Evolutionary conservation across 2,888 invertebrate genomes (phyloP), one percentile per base, ranked within the genome.

Genomic region (Craniophora ligustri): DNA sequence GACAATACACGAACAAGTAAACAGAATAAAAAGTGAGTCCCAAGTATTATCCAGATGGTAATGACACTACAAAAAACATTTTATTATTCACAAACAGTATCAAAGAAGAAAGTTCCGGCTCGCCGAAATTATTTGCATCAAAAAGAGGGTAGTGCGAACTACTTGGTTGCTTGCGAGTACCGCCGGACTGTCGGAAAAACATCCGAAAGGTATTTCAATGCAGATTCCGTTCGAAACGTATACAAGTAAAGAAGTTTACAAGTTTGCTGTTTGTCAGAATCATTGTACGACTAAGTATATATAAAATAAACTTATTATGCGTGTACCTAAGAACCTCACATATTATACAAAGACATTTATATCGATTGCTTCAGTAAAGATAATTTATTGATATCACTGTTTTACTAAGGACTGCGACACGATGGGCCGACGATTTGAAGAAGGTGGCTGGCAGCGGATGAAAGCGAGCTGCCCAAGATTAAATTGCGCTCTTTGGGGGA

Each of bases 121-220:
- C 67, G 56, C 77, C 76, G 67, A 85, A 85, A 86, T 84, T 84
- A 88, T 89, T 88, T 87, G 85, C 89, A 89, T 88, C 81, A 80
- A 75, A 88, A 88, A 87, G 85, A 81, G 78, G 73, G 67, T 75
- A 72, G 74, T 76, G 74, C 63, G 63, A 82, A 82, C 81, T 86
- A 84, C 76, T 82, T 79, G 81, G 82, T 80, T 75, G 40, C 67
- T 57, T 50, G 57, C 51, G 58, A 71, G 70, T 75, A 75, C 57
- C 66, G 58, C 68, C 45, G 62, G 72, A 75, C 69, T 76, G 51
- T 51, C 45, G 55, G 57, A 76, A 78, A 81, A 85, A 82, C 81
- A 82, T 74, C 73, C 68, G 65, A 73, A 79, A 81, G 76, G 75
- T 84, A 83, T 85, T 84, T 78, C 67, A 77, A 85, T 84, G 81